Percentiles rank a stretch among this genome's conserved stretches.
phyloP scores from a whole-genome alignment of 2,888 invertebrate genomes.

The Onchidella celtica region DNA sequence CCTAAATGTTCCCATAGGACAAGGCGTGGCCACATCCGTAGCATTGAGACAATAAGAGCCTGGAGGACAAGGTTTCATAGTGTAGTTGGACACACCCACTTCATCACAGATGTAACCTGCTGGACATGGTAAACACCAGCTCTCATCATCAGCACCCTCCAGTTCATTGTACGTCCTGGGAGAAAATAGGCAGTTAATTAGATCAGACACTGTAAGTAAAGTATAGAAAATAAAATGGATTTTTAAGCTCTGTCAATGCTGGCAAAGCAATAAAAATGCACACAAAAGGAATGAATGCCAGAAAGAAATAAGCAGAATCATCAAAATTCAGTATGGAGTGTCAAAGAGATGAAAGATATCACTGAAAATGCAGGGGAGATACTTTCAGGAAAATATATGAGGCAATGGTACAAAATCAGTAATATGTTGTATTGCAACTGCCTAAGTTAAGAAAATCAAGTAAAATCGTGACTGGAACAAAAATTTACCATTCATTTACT shows the following conservation, averaged over 20 bases:
- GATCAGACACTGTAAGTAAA: not conserved
- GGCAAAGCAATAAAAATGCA: not conserved
- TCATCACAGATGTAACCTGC: constrained; percentile 74
- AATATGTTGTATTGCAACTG: too few relatives aligned
- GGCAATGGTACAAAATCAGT: too few relatives aligned
- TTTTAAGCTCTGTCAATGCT: not conserved
- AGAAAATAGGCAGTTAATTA: not conserved
- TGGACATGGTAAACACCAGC: constrained; percentile 74
- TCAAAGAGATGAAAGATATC: too few relatives aligned
- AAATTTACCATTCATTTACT: too few relatives aligned
- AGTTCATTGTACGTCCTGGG: constrained; percentile 68
- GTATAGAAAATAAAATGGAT: not conserved
- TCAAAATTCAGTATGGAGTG: too few relatives aligned
- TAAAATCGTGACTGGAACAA: too few relatives aligned
- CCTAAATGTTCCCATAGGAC: constrained; percentile 78
- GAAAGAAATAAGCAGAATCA: too few relatives aligned
- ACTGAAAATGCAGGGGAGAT: too few relatives aligned
- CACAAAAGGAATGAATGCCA: too few relatives aligned
- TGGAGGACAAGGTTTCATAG: constrained; percentile 72
- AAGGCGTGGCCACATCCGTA: constrained; percentile 66
- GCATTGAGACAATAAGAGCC: constrained; percentile 76
- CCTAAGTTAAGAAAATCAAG: too few relatives aligned
- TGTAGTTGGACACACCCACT: constrained; percentile 69
- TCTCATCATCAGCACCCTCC: constrained; percentile 64
- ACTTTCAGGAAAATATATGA: too few relatives aligned